Evolutionary conservation across 2,888 invertebrate species (phyloP), one percentile per base, ranked within the genome.

Genomic region (Plebejus anna): DNA sequence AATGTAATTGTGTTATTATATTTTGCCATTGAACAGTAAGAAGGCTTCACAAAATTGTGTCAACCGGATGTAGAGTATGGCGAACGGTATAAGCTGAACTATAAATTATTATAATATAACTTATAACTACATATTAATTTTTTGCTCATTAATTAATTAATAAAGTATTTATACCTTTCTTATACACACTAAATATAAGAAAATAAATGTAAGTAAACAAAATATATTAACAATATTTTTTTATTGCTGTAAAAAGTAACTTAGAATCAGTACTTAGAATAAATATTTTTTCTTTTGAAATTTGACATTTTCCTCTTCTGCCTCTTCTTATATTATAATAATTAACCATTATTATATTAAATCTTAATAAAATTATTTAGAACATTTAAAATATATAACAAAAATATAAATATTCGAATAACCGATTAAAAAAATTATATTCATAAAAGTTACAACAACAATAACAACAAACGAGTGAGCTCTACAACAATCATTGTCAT

Each of bases 401-500:
- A 55, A 13, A 16, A 16, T 16, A 11, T 11, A 47, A 11, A 47
- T 11, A 47, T 47, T 47, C 2, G 4, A 55, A 11, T 13, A 55
- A 55, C 13, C 47, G 16, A 55, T 16, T 55, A 55, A 55, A 16
- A 55, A 4, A 13, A 6, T 22, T n/a, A n/a, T 7, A 28, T 28
- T 0, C 0, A 61, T 28, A 28, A 61, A 28, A 11, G 7, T 61
- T 11, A 61, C 61, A 61, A 28, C 61, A 55, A 16, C 4, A 57
- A 57, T 2, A 61, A 22, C 28, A 59, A 22, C 16, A 59, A 11
- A 61, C 59, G 11, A 28, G 61, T 61, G 61, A 61, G 61, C 61
- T 61, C 61, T 61, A 61, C 61, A 61, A 28, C 61, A 61, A 61
- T 55, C 0, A n/a, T 61, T 79, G 80, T 80, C 81, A 81, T 81